Conservation (phyloP, 1,140 invertebrate species). For the Eumaeus atala region DNA sequence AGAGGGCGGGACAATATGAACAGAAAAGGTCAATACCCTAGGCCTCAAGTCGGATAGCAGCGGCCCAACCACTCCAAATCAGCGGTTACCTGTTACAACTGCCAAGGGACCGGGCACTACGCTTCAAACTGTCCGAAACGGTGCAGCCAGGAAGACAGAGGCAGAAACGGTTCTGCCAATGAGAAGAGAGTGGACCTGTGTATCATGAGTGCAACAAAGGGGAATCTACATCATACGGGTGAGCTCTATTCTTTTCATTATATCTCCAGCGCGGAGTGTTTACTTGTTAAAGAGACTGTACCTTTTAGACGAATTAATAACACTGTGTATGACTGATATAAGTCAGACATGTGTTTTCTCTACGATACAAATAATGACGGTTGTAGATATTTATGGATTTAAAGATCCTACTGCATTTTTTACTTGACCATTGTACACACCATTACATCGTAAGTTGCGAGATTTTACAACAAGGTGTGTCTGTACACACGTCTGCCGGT, state of each 20-base stretch:
- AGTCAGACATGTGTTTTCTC: too few relatives aligned
- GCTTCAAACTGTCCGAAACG: not conserved
- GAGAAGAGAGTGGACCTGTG: too few relatives aligned
- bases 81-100: not conserved
- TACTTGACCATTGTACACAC: not conserved
- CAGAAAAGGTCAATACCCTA: not conserved
- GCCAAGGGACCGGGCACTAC: not conserved
- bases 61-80: not conserved
- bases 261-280: conserved; percentile 9
- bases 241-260: not conserved
- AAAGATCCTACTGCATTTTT: not conserved
- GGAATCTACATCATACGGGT: not conserved
- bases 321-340: too few relatives aligned
- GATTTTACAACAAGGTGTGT: too few relatives aligned
- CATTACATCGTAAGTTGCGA: not conserved
- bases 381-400: too few relatives aligned
- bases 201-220: not conserved
- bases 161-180: too few relatives aligned
- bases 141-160: too few relatives aligned
- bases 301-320: not conserved
- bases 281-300: conserved; percentile 9
- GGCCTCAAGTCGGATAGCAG: too few relatives aligned
- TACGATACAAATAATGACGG: too few relatives aligned
- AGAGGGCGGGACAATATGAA: not conserved
- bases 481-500: too few relatives aligned